Evolutionary conservation across 2,797 vertebrate species (phyloP).

Genomic region (Ptychobarbus kaznakovi): DNA sequence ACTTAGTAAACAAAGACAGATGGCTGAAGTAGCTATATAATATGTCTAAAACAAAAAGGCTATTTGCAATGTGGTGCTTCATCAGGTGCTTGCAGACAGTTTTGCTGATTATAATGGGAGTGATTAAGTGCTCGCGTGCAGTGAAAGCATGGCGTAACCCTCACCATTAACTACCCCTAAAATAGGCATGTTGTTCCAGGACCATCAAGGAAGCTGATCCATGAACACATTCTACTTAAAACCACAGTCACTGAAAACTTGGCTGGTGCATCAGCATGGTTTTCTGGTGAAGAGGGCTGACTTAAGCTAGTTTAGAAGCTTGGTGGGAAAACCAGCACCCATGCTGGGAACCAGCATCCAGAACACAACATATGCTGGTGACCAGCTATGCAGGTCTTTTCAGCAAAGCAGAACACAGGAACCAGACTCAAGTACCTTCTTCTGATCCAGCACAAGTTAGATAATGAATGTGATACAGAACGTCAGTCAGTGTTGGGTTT

Average conservation of each 20-base stretch:
- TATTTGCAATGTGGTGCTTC: neutral
- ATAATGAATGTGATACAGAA: slow-evolving; percentile 62
- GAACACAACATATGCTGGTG: slow-evolving; percentile 9
- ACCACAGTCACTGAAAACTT: neutral
- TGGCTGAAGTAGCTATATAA: neutral
- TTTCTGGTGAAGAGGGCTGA: neutral
- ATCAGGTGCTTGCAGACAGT: neutral
- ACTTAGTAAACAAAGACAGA: neutral
- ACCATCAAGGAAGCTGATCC: neutral
- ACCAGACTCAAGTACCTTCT: slow-evolving; percentile 57
- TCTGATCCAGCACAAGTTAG: slow-evolving; percentile 68
- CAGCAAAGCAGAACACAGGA: slow-evolving; percentile 22
- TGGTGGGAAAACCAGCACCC: slow-evolving; percentile 21
- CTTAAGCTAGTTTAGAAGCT: neutral
- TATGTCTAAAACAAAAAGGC: neutral
- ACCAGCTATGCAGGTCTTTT: slow-evolving; percentile 22
- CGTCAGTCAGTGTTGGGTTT: slow-evolving; percentile 70
- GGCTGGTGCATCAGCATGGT: neutral
- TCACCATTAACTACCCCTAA: neutral
- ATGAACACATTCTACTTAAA: neutral
- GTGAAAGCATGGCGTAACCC: neutral
- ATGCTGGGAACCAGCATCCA: slow-evolving; percentile 13
- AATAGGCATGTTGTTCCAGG: slow-evolving; percentile 5
- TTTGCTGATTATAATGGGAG: slow-evolving; percentile 13
- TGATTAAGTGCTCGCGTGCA: slow-evolving; percentile 6